Percentiles rank a stretch among this genome's conserved stretches.
phyloP scores from a whole-genome alignment of 2,888 invertebrate species.

The Rotaria sp. region DNA sequence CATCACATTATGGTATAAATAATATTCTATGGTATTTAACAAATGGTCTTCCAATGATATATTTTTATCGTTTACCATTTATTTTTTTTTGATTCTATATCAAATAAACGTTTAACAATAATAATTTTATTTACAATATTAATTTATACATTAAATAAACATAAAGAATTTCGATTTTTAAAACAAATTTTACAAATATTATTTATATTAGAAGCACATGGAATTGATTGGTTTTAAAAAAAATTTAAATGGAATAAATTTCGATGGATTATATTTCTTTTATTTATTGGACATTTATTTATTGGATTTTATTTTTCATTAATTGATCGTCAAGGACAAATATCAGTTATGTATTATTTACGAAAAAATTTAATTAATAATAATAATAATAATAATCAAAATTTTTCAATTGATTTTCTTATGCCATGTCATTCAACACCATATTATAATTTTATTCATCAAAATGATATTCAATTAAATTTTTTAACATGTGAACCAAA shows the following conservation, averaged over 20 bases:
- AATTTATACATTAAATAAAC: not conserved
- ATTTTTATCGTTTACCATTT: constrained; percentile 6
- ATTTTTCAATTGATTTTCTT: not conserved
- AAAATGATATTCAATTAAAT: not conserved
- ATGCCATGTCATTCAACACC: constrained; percentile 30
- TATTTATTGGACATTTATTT: not conserved
- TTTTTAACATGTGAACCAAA: constrained; percentile 29
- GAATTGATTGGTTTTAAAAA: not conserved
- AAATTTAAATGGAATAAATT: not conserved
- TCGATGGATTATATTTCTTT: not conserved
- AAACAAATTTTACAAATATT: constrained; percentile 24
- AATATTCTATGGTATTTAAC: not conserved
- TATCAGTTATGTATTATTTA: not conserved
- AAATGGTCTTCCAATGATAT: constrained; percentile 27
- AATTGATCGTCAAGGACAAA: constrained; percentile 14
- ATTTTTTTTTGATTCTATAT: not conserved
- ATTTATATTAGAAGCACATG: constrained; percentile 20
- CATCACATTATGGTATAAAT: constrained; percentile 26
- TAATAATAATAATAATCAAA: not conserved
- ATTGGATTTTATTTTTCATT: constrained; percentile 24
- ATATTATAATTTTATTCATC: not conserved
- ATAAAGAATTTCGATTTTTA: constrained; percentile 30
- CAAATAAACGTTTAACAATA: not conserved
- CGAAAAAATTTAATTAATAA: not conserved
- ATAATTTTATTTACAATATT: not conserved